Base-by-base conservation (phyloP, 2,888 invertebrate species). In the Drosophila infuscata region DNA sequence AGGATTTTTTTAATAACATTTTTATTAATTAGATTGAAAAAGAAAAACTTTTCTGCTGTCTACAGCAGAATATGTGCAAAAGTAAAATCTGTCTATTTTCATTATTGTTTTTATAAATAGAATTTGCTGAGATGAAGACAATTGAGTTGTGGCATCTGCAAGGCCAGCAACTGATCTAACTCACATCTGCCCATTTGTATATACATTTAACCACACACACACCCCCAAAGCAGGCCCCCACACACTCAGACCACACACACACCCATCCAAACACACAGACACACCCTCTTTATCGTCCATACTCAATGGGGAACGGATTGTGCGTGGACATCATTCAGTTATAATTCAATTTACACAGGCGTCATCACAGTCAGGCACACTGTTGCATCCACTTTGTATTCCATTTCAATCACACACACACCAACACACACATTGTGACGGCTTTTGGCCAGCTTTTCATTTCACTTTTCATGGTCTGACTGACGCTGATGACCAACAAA, bases 311-410 rank as follows among this genome's bases (percentile, higher is more conserved):
- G 20, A 35, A 43, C 35, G 60, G 51, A 46, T 67, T 59, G 51
- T 69, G 76, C 70, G 65, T 74, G 69, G 69, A 66, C 66, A 66
- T 83, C 46, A 87, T 87, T 89, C 82, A 83, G 83, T 83, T 84
- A 83, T 76, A 79, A 70, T 73, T 87, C 76, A 74, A 76, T 79
- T 81, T 81, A 71, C 80, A 73, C 69, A 62, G 71, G 62, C 70
- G 59, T 67, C 75, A 70, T 52, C 74, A 62, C 59, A 75, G 54
- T 56, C 70, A 58, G 56, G 38, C 53, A 29, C 69, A 65, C 57
- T 32, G 38, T 48, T 68, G 33, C 46, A 52, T 20, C 41, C 53
- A 48, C 11, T 41, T 35, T 29, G 48, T 17, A 15, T 15, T 20
- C 20, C 52, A 35, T 33, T 70, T 51, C 46, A 57, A 67, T 54